Evolutionary conservation across 2,888 invertebrate species (phyloP), one percentile per base, ranked within the genome.

Genomic region (Apotomis betuletana): DNA sequence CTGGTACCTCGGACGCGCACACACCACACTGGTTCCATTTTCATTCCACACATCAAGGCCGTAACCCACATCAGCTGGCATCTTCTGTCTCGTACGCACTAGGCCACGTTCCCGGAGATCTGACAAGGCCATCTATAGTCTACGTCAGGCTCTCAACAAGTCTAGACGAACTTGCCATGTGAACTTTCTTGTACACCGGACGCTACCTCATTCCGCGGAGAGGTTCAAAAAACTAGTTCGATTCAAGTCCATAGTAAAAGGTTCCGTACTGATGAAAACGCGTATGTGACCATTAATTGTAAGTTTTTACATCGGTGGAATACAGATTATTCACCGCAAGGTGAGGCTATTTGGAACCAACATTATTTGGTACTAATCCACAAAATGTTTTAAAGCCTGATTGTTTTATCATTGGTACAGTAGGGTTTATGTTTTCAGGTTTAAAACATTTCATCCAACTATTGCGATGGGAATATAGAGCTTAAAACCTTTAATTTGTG

Each of bases 21-120:
- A 87, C 85, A 82, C 83, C 86, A 83, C 85, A 83, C 83, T 83
- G 83, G 79, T 81, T 84, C 83, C 79, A 81, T 84, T 87, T 85
- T 85, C 85, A 84, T 87, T 87, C 87, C 86, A 87, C 84, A 86
- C 83, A 91, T 90, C 89, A 91, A 91, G 91, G 90, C 88, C 90
- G 83, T 83, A 82, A 81, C 85, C 83, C 84, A 86, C 87, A 87
- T 85, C 85, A 85, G 81, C 83, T 83, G 80, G 74, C 59, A 64
- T 78, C 72, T 74, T 75, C 77, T 72, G 74, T 87, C 86, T 83
- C 89, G 81, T 80, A 87, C 85, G 71, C 83, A 78, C 84, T 61
- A 74, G 69, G 67, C 60, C 51, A 72, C 74, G 76, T 74, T 71
- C 74, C 76, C 59, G 76, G 74, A 76, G 70, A 81, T 76, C 72